Evolutionary conservation across 2,113 vertebrate species (phyloP).

Genomic region (Illadopsis cleaveri): DNA sequence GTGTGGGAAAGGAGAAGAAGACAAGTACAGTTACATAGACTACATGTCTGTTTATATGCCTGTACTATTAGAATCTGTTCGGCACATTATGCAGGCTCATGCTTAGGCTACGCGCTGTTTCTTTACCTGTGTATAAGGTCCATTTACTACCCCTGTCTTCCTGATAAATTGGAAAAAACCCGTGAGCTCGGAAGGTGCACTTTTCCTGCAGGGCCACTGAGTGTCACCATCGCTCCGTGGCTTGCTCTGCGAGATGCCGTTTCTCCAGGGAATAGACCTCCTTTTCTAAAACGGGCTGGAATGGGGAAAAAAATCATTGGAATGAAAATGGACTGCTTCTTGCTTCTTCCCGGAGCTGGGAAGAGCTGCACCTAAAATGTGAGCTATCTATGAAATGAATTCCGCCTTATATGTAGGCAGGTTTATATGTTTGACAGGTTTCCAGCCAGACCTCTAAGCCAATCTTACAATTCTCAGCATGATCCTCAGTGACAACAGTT

Average conservation of each 20-base stretch:
- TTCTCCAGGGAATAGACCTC: neutral
- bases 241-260: neutral
- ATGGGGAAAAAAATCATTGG: fast-evolving
- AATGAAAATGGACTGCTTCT: neutral
- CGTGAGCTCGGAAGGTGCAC: neutral
- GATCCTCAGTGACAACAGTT: neutral
- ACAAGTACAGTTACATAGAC: neutral
- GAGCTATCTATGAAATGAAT: neutral
- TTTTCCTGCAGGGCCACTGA: conserved; percentile 5
- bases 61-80: neutral
- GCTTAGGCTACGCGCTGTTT: neutral
- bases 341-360: neutral
- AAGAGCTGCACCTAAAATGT: neutral
- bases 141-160: neutral
- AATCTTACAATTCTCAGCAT: neutral
- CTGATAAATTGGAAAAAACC: neutral
- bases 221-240: neutral
- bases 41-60: neutral
- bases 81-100: neutral
- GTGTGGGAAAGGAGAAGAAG: neutral
- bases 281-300: neutral
- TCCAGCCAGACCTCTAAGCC: neutral
- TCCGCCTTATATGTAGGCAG: neutral
- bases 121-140: neutral
- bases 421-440: neutral